Evolutionary conservation across 2,797 vertebrate species (phyloP).

Genomic region (Galago senegalensis): DNA sequence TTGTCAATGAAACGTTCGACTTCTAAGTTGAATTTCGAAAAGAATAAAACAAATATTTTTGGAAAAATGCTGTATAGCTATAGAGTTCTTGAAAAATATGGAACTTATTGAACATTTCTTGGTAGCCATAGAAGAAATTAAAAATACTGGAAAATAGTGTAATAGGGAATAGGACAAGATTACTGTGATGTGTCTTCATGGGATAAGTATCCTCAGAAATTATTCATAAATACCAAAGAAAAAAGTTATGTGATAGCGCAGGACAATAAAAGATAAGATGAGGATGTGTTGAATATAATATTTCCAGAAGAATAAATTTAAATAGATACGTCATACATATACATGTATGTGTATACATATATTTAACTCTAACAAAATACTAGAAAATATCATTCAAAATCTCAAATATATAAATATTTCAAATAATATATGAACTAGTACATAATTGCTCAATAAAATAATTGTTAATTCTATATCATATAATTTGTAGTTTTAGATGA

Average conservation of each 20-base stretch:
- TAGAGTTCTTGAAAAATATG: neutral
- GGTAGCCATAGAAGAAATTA: neutral
- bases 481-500: neutral
- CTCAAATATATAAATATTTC: neutral
- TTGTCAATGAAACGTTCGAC: neutral
- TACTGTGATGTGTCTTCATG: neutral
- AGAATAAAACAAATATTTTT: neutral
- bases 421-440: neutral
- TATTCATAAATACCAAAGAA: neutral
- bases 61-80: neutral
- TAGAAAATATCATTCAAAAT: neutral
- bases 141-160: neutral
- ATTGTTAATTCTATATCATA: neutral
- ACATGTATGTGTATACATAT: neutral
- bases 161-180: neutral
- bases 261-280: neutral
- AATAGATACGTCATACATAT: neutral
- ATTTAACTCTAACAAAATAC: neutral
- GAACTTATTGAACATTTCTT: neutral
- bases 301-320: constrained; percentile 7
- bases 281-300: neutral
- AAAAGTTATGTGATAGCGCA: neutral
- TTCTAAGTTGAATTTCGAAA: constrained; percentile 21
- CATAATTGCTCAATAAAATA: neutral
- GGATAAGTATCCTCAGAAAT: neutral